A percentile compares a stretch with the other conserved stretches of the same genome.
These are phyloP conservation scores for Cheilinus undulatus DNA, from an alignment of 2,113 vertebrate genomes.

Conservation along the genomic window DNA sequence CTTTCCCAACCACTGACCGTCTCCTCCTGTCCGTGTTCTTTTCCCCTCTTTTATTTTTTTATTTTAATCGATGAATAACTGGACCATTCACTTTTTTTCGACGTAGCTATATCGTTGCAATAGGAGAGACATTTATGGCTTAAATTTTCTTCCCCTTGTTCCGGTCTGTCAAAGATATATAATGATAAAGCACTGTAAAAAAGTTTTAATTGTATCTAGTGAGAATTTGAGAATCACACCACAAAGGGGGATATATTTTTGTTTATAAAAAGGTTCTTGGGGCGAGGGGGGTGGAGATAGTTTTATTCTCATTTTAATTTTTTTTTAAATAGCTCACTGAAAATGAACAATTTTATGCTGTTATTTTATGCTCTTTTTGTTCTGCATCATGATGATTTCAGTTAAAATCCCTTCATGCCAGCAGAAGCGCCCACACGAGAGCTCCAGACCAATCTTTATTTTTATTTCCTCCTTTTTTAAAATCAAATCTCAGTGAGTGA, in stretches of 20 bases:
- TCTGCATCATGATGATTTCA: conserved; percentile 63
- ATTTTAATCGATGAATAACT: conserved; percentile 75
- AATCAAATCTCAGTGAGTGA: conserved; percentile 62
- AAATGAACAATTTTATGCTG: conserved; percentile 84
- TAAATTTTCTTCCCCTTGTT: conserved; percentile 73
- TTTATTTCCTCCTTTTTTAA: conserved; percentile 14
- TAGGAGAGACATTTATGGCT: conserved; percentile 77
- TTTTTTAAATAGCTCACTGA: conserved; percentile 75
- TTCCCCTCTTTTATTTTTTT: conserved; percentile 46
- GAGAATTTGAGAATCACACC: conserved; percentile 77
- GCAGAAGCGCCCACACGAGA: conserved; percentile 50
- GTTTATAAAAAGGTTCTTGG: conserved; percentile 75
- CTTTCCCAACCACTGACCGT: conserved; percentile 41
- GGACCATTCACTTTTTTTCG: conserved; percentile 81
- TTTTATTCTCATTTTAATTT: conserved; percentile 71
- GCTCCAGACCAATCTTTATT: conserved; percentile 58
- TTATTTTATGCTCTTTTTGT: conserved; percentile 78
- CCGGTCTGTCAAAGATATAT: conserved; percentile 82
- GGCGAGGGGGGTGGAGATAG: conserved; percentile 51
- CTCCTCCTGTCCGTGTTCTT: conserved; percentile 68
- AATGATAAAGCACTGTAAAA: conserved; percentile 88
- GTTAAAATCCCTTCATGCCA: conserved; percentile 60
- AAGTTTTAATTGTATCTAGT: conserved; percentile 84
- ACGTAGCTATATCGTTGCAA: conserved; percentile 80
- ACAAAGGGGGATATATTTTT: conserved; percentile 84